Conservation (phyloP, 2,113 vertebrate genomes). For the Azemiops feae region DNA sequence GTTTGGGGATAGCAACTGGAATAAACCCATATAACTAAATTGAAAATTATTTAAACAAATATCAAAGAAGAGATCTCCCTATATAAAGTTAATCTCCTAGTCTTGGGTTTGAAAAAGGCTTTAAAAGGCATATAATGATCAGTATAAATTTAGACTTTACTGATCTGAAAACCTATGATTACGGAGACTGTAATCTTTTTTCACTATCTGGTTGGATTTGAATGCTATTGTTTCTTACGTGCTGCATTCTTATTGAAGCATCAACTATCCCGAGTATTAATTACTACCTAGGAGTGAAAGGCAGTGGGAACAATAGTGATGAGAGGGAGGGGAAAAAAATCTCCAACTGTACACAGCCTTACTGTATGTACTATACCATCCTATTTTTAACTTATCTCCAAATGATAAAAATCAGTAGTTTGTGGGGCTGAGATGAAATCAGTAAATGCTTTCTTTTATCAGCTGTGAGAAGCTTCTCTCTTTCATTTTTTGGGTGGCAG, state of each 20-base stretch:
- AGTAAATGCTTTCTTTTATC: not conserved
- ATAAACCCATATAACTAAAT: not conserved
- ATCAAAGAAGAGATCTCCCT: conserved; percentile 37
- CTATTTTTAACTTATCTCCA: conserved; percentile 20
- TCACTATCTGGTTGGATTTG: conserved; percentile 54
- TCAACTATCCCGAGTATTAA: conserved; percentile 51
- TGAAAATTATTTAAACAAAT: conserved; percentile 32
- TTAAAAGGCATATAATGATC: conserved; percentile 15
- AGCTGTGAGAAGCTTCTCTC: not conserved
- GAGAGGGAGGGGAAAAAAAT: conserved; percentile 19
- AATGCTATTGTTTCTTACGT: conserved; percentile 58
- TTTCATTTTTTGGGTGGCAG: not conserved
- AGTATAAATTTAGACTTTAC: conserved; percentile 57
- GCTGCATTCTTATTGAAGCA: conserved; percentile 40
- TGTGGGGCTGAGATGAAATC: not conserved
- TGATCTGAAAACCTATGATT: conserved; percentile 52
- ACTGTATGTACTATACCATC: conserved; percentile 3
- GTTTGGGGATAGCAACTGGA: not conserved
- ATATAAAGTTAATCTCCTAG: not conserved
- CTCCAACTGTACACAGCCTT: not conserved
- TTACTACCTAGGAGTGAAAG: conserved; percentile 46
- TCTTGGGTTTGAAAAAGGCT: not conserved
- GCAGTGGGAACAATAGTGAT: conserved; percentile 25
- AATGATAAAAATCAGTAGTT: rapidly evolving
- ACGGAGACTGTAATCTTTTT: conserved; percentile 47